Percentiles rank a stretch among this genome's conserved stretches.
Evolutionary conservation across 2,888 invertebrate genomes (phyloP).

Genomic region (Argyresthia goedartella): DNA sequence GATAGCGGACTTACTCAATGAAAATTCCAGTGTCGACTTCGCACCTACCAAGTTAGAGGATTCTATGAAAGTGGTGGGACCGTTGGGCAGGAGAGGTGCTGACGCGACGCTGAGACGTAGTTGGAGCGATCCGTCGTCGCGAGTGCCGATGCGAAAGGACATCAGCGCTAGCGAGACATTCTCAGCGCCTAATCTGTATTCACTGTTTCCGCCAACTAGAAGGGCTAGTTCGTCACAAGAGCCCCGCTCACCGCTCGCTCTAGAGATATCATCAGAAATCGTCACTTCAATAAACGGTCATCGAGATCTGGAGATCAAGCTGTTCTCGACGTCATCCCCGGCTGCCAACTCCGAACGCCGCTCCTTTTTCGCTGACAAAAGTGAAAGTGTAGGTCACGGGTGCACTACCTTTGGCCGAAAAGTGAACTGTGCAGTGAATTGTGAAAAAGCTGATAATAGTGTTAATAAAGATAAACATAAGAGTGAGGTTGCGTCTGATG

Average conservation of each 20-base stretch:
- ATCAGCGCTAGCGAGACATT: constrained; percentile 38
- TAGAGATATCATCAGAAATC: constrained; percentile 83
- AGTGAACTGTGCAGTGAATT: constrained; percentile 57
- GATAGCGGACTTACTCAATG: constrained; percentile 60
- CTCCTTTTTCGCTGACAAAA: constrained; percentile 62
- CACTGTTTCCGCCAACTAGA: constrained; percentile 55
- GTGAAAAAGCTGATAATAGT: constrained; percentile 44
- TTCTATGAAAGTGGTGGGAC: constrained; percentile 62
- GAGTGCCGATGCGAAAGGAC: constrained; percentile 51
- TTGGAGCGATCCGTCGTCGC: constrained; percentile 74
- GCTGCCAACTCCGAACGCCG: constrained; percentile 52
- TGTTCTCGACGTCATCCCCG: constrained; percentile 76
- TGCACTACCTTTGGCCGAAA: constrained; percentile 45
- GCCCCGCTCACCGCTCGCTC: constrained; percentile 52
- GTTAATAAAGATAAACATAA: constrained; percentile 37
- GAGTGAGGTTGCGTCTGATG: constrained; percentile 48
- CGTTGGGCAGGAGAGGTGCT: constrained; percentile 44
- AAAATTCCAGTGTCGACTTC: constrained; percentile 59
- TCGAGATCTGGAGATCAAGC: constrained; percentile 83
- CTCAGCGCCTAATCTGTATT: constrained; percentile 60
- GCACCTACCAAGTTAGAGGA: constrained; percentile 62
- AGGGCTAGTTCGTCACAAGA: constrained; percentile 45
- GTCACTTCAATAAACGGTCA: constrained; percentile 84
- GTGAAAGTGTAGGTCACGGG: constrained; percentile 63
- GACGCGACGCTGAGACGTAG: constrained; percentile 68